Base-by-base conservation (phyloP, 2,888 invertebrate species). In the Pherbina coryleti region DNA sequence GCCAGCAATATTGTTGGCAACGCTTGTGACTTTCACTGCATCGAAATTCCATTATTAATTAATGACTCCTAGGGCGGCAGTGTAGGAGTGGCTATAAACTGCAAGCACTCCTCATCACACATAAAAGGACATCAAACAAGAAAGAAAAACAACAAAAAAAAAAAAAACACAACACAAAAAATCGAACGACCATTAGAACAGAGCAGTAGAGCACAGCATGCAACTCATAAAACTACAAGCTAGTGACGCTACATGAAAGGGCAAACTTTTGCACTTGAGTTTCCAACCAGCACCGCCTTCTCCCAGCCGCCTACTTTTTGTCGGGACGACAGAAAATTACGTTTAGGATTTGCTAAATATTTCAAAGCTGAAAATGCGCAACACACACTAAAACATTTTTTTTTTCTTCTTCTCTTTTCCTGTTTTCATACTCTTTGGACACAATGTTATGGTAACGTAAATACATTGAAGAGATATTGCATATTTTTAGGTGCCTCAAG, bases 31-130 rank as follows among this genome's bases (percentile, higher is more conserved):
- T 73, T 73, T 73, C 22, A 62, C 62, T 62, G 62, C 60, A 37
- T 11, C 53, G 60, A 19, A 62, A 73, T 73, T 22, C n/a, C 49
- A 49, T 73, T 73, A 73, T 73, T 73, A 73, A 28, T 19, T 28
- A 55, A 37, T 34, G 28, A 73, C 49, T 60, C 60, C 14, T n/a
- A 60, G 28, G 49, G 60, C 37, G 62, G 22, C 9, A 51, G 55
- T 74, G 78, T 80, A 76, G 77, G 69, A 67, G 69, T 51, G 66
- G 60, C 51, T 55, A 76, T 77, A 79, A 85, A 81, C 79, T 79
- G 80, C 78, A 82, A 83, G 85, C 84, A 78, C 80, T 19, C 28
- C 67, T 51, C 5, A 37, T 37, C 28, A 51, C 51, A 49, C 0
- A 66, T 14, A 34, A 34, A 66, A 11, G 1, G 37, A 66, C 14